Base-by-base conservation (phyloP, 1,140 invertebrate genomes). In the Trigoniulus corallinus region DNA sequence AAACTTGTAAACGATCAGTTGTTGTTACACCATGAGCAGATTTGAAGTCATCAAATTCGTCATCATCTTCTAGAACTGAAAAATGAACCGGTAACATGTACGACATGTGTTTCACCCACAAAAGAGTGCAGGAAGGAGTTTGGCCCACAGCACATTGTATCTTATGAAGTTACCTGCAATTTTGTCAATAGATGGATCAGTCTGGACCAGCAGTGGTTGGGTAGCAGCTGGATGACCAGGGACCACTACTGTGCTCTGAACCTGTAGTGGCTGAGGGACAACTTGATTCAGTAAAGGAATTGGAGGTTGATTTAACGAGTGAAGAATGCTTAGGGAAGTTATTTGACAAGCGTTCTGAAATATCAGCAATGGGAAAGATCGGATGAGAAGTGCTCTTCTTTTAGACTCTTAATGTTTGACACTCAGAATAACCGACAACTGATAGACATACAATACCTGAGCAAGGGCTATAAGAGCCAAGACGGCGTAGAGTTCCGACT, bases 41-140 rank as follows among this genome's bases (percentile, higher is more conserved):
- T 56, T 75, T 74, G 54, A 77, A 77, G 47, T 77, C 75, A 12
- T 70, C 71, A 61, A 75, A 78, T 22, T 76, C 74, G 57, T 77
- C 75, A 48, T 66, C 64, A 43, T 60, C 60, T 53, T 12, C 61
- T 37, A 45, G 46, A 2, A 41, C 20, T 41, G 50, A 49, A 20
- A 21, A n/a, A 23, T 56, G 50, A 1, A 44, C 7, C 18, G 7
- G 7, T 24, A 12, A 7, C 21, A 12, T 44, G 4, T 24, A 7
- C 21, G 42, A n/a, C n/a, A n/a, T n/a, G n/a, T n/a, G n/a, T n/a
- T n/a, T n/a, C n/a, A n/a, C n/a, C n/a, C n/a, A n/a, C n/a, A n/a
- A n/a, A n/a, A n/a, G n/a, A n/a, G n/a, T n/a, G n/a, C n/a, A n/a
- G n/a, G n/a, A n/a, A n/a, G n/a, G n/a, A n/a, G n/a, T n/a, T n/a